These are phyloP conservation scores for Nibea coibor DNA, from an alignment of 2,113 vertebrate genomes.

Conservation along the genomic window DNA sequence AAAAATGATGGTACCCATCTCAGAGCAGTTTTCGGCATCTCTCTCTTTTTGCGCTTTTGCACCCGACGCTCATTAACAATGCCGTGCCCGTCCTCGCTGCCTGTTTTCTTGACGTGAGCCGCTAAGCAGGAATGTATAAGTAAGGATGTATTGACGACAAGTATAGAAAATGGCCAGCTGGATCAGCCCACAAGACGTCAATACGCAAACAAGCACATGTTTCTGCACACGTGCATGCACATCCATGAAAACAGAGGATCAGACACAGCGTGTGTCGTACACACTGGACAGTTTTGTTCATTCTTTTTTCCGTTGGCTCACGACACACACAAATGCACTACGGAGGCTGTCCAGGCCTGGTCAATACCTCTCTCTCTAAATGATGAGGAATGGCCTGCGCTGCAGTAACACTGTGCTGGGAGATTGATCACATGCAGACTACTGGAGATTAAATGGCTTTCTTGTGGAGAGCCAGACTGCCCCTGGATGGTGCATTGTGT, in stretches of 20 bases:
- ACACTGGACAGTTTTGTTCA: slow-evolving; percentile 28
- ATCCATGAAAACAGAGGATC: neutral
- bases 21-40: neutral
- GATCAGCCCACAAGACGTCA: slow-evolving; percentile 23
- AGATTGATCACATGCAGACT: slow-evolving; percentile 81
- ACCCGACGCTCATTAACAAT: slow-evolving; percentile 42
- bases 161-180: slow-evolving; percentile 30
- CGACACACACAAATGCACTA: slow-evolving; percentile 52
- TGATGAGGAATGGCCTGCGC: slow-evolving; percentile 79
- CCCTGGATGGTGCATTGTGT: slow-evolving; percentile 63
- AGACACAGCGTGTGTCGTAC: slow-evolving; percentile 20
- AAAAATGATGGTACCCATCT: slow-evolving; percentile 17
- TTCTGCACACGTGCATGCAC: neutral
- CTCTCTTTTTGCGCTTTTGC: slow-evolving; percentile 13
- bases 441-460: slow-evolving; percentile 81
- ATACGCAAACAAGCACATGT: slow-evolving; percentile 21
- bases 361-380: slow-evolving; percentile 81
- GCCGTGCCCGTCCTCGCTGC: slow-evolving; percentile 28
- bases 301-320: slow-evolving; percentile 55
- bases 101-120: slow-evolving; percentile 30
- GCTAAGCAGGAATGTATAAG: slow-evolving; percentile 44
- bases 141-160: slow-evolving; percentile 42
- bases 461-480: slow-evolving; percentile 66
- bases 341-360: slow-evolving; percentile 59
- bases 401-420: slow-evolving; percentile 75